phyloP scores from a whole-genome alignment of 2,797 vertebrate species.

The Capromys pilorides region DNA sequence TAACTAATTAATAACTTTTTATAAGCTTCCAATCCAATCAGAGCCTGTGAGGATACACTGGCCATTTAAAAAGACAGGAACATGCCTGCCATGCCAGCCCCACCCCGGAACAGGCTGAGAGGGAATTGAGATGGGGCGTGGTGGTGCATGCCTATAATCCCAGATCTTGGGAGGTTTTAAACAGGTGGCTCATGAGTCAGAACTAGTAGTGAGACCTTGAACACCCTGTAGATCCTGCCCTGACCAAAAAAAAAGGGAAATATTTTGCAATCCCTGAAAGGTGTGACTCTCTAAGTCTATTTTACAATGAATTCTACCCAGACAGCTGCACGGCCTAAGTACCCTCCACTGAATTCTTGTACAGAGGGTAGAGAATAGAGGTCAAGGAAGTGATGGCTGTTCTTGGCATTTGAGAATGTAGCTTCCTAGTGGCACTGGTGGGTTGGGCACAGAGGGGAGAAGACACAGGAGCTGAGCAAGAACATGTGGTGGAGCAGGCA shows the following conservation, averaged over 20 bases:
- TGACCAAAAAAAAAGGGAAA: too few species aligned
- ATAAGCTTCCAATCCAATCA: background rate
- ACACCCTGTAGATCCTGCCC: too few species aligned
- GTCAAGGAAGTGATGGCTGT: background rate
- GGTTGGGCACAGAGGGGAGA: rapidly evolving
- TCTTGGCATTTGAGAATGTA: background rate
- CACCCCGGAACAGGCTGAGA: too few species aligned
- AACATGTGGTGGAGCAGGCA: background rate
- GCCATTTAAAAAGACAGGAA: background rate
- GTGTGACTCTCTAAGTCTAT: too few species aligned
- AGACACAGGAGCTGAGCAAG: background rate
- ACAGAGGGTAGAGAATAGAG: background rate
- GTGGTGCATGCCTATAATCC: too few species aligned
- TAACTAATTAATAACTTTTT: background rate
- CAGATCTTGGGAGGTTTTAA: too few species aligned
- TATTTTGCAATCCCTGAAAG: background rate
- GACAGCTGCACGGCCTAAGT: background rate
- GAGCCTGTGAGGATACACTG: background rate
- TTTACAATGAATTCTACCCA: too few species aligned
- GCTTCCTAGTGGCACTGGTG: background rate
- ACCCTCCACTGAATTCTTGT: background rate
- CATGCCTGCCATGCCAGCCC: too few species aligned
- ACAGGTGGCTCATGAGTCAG: too few species aligned
- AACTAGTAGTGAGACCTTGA: too few species aligned
- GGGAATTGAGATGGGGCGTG: too few species aligned